A percentile compares a stretch with the other conserved stretches of the same genome.
Evolutionary conservation across 1,140 invertebrate genomes (phyloP).

Genomic region (Monochamus saltuarius): DNA sequence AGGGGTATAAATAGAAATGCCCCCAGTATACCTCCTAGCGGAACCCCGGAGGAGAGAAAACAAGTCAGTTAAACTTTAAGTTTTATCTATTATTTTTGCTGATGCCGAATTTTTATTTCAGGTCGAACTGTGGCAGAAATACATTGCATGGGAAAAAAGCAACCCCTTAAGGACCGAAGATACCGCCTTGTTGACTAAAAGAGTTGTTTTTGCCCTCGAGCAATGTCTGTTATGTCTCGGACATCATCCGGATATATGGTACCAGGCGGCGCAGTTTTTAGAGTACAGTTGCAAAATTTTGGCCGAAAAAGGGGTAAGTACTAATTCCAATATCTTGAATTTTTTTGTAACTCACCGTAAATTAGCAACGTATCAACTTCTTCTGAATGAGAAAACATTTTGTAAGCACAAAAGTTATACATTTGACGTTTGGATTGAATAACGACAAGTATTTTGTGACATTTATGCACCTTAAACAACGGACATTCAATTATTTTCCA

Average conservation of each 20-base stretch:
- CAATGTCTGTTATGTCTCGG: slow-evolving; percentile 95
- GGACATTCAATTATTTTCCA: too few species aligned
- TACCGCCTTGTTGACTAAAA: slow-evolving; percentile 83
- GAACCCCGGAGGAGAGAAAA: slow-evolving; percentile 88
- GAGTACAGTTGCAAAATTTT: slow-evolving; percentile 91
- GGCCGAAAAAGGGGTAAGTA: slow-evolving; percentile 86
- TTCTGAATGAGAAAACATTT: too few species aligned
- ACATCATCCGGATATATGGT: slow-evolving; percentile 98
- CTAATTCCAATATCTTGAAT: neutral
- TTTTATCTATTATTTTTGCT: neutral
- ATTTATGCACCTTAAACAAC: too few species aligned
- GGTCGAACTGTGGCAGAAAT: slow-evolving; percentile 99
- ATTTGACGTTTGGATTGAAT: too few species aligned
- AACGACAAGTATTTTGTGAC: too few species aligned
- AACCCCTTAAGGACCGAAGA: slow-evolving; percentile 97
- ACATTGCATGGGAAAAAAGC: slow-evolving; percentile 95
- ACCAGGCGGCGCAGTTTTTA: slow-evolving; percentile 94
- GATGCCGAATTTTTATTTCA: slow-evolving; percentile 47
- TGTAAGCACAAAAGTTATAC: too few species aligned
- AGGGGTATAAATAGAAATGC: slow-evolving; percentile 92
- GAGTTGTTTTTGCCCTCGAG: slow-evolving; percentile 99
- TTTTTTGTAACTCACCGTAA: too few species aligned
- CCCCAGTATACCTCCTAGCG: slow-evolving; percentile 90
- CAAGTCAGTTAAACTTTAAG: slow-evolving; percentile 64
- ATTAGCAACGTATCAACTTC: too few species aligned